These are phyloP conservation scores for Xestia xanthographa DNA, from an alignment of 2,888 invertebrate species.

Conservation along the genomic window DNA sequence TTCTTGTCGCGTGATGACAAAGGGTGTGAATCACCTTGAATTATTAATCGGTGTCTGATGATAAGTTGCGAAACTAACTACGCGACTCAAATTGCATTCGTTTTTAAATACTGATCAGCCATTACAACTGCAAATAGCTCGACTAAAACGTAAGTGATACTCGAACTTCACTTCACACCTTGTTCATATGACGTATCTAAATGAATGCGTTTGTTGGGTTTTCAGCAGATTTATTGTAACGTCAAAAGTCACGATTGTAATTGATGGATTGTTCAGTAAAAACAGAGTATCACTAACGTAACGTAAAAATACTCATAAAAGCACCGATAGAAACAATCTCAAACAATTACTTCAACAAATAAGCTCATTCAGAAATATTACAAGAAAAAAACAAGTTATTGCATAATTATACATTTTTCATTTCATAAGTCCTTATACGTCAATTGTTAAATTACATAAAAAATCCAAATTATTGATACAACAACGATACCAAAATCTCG, in stretches of 20 bases:
- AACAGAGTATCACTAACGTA: constrained; percentile 49
- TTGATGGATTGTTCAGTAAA: constrained; percentile 9
- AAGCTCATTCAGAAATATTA: constrained; percentile 72
- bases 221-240: neutral
- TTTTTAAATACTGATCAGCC: constrained; percentile 47
- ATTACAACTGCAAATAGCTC: constrained; percentile 41
- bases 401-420: constrained; percentile 75
- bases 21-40: constrained; percentile 21
- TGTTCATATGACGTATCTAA: neutral
- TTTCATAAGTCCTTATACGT: constrained; percentile 75
- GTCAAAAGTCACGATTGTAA: neutral
- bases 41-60: constrained; percentile 15
- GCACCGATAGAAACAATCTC: constrained; percentile 67
- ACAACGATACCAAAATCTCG: constrained; percentile 82
- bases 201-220: neutral
- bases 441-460: constrained; percentile 82
- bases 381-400: constrained; percentile 77
- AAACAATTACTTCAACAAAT: constrained; percentile 67
- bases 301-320: constrained; percentile 60
- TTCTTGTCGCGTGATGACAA: constrained; percentile 46
- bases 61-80: constrained; percentile 8
- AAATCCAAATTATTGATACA: constrained; percentile 80
- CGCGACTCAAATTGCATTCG: constrained; percentile 52
- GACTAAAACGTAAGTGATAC: constrained; percentile 40
- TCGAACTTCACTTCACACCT: constrained; percentile 17